A percentile compares a stretch with the other conserved stretches of the same genome.
Conservation (phyloP, 2,888 invertebrate genomes). For the Sinopyrophorus schimmeli region DNA sequence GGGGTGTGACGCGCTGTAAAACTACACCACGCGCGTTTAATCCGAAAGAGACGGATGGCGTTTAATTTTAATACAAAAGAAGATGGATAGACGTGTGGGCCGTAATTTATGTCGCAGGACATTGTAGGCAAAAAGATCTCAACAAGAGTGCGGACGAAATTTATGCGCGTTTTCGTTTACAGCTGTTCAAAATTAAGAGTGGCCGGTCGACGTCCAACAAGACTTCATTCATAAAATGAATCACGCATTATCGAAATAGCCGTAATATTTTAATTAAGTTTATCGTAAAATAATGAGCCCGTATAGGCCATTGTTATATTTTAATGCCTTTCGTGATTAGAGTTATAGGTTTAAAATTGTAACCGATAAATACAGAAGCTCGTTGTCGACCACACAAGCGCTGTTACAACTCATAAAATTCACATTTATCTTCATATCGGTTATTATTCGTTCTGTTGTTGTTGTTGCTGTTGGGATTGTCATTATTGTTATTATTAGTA, state of each 20-base stretch:
- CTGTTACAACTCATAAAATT: constrained; percentile 24
- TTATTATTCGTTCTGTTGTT: constrained; percentile 1
- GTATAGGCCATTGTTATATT: constrained; percentile 5
- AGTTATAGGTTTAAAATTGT: constrained; percentile 17
- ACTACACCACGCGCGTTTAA: constrained; percentile 9
- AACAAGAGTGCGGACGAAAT: constrained; percentile 23
- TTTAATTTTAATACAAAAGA: constrained; percentile 13
- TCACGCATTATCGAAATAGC: constrained; percentile 2
- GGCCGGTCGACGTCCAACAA: constrained; percentile 6
- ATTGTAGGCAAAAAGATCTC: constrained; percentile 23
- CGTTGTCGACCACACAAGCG: constrained; percentile 22
- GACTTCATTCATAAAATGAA: constrained; percentile 23
- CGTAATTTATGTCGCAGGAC: constrained; percentile 24
- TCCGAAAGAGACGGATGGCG: constrained; percentile 13
- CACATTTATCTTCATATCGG: constrained; percentile 26
- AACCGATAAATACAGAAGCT: constrained; percentile 17
- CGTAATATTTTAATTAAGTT: constrained; percentile 10
- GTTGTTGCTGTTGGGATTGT: too few relatives aligned
- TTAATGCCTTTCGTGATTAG: constrained; percentile 8
- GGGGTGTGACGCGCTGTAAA: constrained; percentile 9
- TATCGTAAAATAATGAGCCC: constrained; percentile 10
- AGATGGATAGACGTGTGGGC: constrained; percentile 17
- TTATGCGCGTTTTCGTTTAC: constrained; percentile 24
- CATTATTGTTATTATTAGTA: too few relatives aligned
- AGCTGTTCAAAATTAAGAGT: constrained; percentile 19